Base-by-base conservation (phyloP, 2,113 vertebrate species). In the Bucco capensis region DNA sequence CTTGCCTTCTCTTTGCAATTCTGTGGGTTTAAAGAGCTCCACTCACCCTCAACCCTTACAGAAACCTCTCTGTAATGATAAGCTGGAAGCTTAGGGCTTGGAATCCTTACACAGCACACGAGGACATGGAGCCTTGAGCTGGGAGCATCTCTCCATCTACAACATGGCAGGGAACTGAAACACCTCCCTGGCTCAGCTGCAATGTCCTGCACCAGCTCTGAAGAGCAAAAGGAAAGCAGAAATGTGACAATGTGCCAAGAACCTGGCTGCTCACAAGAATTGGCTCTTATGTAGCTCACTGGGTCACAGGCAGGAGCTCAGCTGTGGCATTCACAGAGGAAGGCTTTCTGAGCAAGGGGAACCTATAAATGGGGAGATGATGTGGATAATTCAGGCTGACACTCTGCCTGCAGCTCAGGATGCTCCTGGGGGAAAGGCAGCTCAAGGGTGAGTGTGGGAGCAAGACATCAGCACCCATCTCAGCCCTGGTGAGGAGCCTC, bases 211-310 rank as follows among this genome's bases (percentile, higher is more conserved):
- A 12, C 9, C 6, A 5, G 61, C 53, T 60, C 35, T 8, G 47
- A 46, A n/a, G 28, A 19, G 31, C n/a, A 56, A 37, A 1, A 17
- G 71, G 12, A 50, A 33, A 24, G 15, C 5, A 5, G 31, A 42
- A 40, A 2, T 7, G 5, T 2, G 50, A 8, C 18, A 51, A 4
- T 3, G 23, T 19, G n/a, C 5, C 15, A 23, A 28, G 75, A 28
- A 4, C 5, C 44, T 9, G 12, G 14, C 1, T 37, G 8, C 47
- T 79, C 37, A 8, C 47, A 2, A 5, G 28, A 12, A 12, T 25
- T 11, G 1, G 6, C 28, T 44, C 72, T 44, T 23, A 4, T 3
- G 9, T 0, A 37, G 65, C 10, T 4, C 49, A 35, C 12, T 8
- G 11, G 50, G 69, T 40, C 21, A 4, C 15, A 50, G 56, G 8